Conservation (phyloP, 37 sponge, comb jelly and placozoan species). For the Diacarnus erythraeanus region DNA sequence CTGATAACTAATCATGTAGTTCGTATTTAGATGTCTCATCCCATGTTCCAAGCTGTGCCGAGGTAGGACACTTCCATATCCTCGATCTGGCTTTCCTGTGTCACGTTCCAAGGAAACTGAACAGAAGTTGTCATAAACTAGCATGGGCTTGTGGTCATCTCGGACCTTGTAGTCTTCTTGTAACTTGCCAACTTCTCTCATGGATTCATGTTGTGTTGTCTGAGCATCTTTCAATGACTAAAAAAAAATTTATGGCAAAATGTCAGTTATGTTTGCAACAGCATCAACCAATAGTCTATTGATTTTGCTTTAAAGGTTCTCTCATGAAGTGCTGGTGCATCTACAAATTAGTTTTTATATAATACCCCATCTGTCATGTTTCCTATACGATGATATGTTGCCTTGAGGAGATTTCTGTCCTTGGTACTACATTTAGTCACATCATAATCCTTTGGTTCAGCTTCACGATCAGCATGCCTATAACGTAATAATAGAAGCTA, state of each 20-base stretch:
- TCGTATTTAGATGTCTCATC: constrained; percentile 67
- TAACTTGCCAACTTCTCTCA: constrained; percentile 61
- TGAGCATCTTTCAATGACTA: constrained; percentile 2
- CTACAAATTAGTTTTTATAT: neutral
- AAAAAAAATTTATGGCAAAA: too few relatives aligned
- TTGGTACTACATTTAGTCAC: constrained; percentile 17
- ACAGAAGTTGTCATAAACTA: constrained; percentile 43
- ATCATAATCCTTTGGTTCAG: constrained; percentile 95
- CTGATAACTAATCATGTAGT: constrained; percentile 60
- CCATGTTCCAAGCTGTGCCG: constrained; percentile 56
- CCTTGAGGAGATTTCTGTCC: constrained; percentile 70
- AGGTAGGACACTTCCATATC: constrained; percentile 69
- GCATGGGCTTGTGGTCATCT: constrained; percentile 51
- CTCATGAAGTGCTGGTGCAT: neutral
- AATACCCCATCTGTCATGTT: constrained; percentile 38
- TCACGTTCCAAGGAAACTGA: constrained; percentile 8
- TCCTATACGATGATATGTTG: constrained; percentile 68
- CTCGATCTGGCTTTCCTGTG: constrained; percentile 38
- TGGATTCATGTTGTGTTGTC: constrained; percentile 49
- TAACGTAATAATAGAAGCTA: too few relatives aligned
- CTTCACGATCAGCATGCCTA: constrained; percentile 88
- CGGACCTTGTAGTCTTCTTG: constrained; percentile 63
- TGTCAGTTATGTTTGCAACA: too few relatives aligned
- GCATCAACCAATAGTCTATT: too few relatives aligned
- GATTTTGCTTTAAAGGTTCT: too few relatives aligned